Evolutionary conservation across 2,888 invertebrate genomes (phyloP).

Genomic region (Pristionchus mayeri): DNA sequence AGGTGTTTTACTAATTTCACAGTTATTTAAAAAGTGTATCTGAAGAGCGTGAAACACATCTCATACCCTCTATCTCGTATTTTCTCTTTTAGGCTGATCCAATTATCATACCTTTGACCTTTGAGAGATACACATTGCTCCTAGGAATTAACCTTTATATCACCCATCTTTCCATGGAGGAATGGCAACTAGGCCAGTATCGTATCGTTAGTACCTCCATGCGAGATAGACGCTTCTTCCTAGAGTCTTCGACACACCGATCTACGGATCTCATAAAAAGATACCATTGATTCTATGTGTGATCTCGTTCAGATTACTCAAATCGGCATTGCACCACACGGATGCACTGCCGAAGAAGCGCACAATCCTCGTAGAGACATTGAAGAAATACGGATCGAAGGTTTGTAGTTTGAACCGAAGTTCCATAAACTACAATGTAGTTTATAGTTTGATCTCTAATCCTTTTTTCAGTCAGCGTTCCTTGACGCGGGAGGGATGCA

Average conservation of each 20-base stretch:
- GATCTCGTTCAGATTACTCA: background rate
- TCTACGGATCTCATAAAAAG: no score
- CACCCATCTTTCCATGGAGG: no score
- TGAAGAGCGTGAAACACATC: no score
- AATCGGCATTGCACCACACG: background rate
- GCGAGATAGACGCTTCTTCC: no score
- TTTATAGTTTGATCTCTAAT: background rate
- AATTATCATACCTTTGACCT: no score
- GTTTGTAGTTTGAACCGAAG: background rate
- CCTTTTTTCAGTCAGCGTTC: background rate
- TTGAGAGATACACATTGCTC: background rate
- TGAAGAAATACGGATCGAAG: background rate
- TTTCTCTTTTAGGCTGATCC: no score
- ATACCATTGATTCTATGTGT: background rate
- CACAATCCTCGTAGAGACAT: background rate
- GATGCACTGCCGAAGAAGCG: background rate
- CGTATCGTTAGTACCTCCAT: no score
- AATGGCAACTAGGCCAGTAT: no score
- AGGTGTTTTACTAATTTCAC: background rate
- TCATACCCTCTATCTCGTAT: no score
- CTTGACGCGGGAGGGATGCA: background rate
- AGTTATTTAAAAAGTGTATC: background rate
- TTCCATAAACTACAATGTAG: no score
- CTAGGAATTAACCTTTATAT: background rate
- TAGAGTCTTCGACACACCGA: background rate